These are phyloP conservation scores for Synanthedon tipuliformis DNA, from an alignment of 2,888 invertebrate species.

Conservation along the genomic window DNA sequence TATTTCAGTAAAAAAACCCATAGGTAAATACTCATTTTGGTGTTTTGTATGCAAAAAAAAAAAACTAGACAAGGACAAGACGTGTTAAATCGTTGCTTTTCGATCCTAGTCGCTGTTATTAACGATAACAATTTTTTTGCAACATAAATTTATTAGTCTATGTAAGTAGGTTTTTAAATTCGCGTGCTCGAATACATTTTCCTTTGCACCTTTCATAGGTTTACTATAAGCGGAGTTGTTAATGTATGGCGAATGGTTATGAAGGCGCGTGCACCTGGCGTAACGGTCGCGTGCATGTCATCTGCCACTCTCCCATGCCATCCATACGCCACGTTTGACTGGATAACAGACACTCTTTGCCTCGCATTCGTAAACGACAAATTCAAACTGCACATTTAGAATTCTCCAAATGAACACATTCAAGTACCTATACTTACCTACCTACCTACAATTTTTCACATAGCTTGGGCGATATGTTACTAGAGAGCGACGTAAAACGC, in stretches of 20 bases:
- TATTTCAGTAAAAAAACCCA: too few relatives aligned
- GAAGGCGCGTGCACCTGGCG: conserved; percentile 50
- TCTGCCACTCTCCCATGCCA: conserved; percentile 40
- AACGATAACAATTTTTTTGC: neutral
- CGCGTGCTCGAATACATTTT: neutral
- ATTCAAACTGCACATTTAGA: neutral
- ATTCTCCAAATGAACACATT: neutral
- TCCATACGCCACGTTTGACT: conserved; percentile 57
- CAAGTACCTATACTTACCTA: neutral
- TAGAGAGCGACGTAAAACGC: too few relatives aligned
- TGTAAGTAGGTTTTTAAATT: neutral
- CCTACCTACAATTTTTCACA: too few relatives aligned
- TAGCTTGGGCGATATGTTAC: too few relatives aligned
- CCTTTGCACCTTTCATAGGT: neutral
- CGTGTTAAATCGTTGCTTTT: too few relatives aligned
- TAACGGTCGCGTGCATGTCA: conserved; percentile 69
- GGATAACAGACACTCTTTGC: conserved; percentile 38
- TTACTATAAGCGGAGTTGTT: conserved; percentile 2
- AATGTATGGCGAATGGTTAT: conserved; percentile 7
- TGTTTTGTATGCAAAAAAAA: too few relatives aligned
- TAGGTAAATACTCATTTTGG: too few relatives aligned
- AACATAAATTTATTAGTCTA: neutral
- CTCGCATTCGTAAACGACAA: neutral
- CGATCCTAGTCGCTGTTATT: neutral
- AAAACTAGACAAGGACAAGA: too few relatives aligned